Evolutionary conservation across 2,797 vertebrate species (phyloP), one percentile per base, ranked within the genome.

Genomic region (Telmatherina bonti): DNA sequence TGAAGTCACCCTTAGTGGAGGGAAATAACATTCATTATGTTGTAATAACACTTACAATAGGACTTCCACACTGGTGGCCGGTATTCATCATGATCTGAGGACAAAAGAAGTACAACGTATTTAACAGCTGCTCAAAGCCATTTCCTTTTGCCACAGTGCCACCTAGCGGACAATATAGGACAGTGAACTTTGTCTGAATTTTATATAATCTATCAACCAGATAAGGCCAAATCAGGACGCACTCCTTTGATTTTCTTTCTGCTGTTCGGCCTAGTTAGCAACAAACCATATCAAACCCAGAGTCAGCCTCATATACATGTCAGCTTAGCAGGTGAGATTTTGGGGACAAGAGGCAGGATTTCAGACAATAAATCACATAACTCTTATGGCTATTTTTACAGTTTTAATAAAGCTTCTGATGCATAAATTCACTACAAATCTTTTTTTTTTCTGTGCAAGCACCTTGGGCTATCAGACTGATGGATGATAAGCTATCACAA

Each of bases 1-100:
- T 24, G 30, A 29, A 16, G 7, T 10, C 4, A 20, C 29, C 53
- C 26, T 47, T 27, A 52, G n/a, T 24, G 15, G 4, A 7, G 1
- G 54, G n/a, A 27, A 33, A 63, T 10, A 52, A 31, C 27, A 70
- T 5, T 0, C 22, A 62, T 53, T 41, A 31, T 1, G n/a, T 8
- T 45, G 7, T 2, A 29, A 1, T 5, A 11, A 31, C 79, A 91
- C 93, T 93, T 65, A 93, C 93, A 77, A 61, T 93, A 93, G 10
- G 93, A 93, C 69, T 93, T 93, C 93, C 93, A 93, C 47, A 93
- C 93, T 0, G 93, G 92, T 7, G 92, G 93, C 36, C 93, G 81
- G 88, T 93, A 93, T 75, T 93, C 93, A 78, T 93, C 93, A 65
- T 93, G 93, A 85, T 93, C 93, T 93, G 79, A 65, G 62, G 65